Evolutionary conservation across 2,113 vertebrate species (phyloP), one percentile per base, ranked within the genome.

Genomic region (Malurus melanocephalus): DNA sequence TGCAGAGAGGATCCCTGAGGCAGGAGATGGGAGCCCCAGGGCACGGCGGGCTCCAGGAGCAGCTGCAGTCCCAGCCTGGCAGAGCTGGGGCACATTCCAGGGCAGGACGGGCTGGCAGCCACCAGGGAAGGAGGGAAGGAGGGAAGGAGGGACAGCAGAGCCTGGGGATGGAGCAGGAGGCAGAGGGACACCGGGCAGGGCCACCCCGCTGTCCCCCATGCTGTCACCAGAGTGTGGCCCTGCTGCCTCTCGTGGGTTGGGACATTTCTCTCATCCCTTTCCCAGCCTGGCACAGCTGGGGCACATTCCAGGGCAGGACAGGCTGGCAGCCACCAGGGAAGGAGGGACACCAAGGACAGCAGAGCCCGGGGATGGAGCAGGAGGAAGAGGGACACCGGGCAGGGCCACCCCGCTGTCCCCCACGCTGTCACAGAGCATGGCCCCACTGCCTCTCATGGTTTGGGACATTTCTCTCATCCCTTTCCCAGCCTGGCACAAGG

Each of bases 221-320:
- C 71, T 2, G 1, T 43, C 42, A 22, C 68, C 74, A 14, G 18
- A 38, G 52, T 18, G 1, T 1, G n/a, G 40, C 43, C 73, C 43
- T 7, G 10, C 49, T 7, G 0, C 4, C 7, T 17, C 56, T 6
- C 19, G 2, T 0, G 0, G 6, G 4, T 13, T 0, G 4, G 10
- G 80, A 33, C 10, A 1, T 11, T 53, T 38, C 66, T 38, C 57
- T 38, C 75, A 5, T 17, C 35, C n/a, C 67, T 48, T 45, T 23
- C 62, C 6, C 74, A 21, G 22, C 1, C 27, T 19, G 65, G 66
- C 53, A 64, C 45, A 18, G 2, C 23, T 0, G 4, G 62, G 33
- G 68, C 14, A 49, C 35, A 6, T 10, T 19, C 68, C 61, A n/a
- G 49, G 10, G 40, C 32, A 13, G 1, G 21, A 40, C 5, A 56